These are phyloP conservation scores for Nibea albiflora DNA, from an alignment of 2,113 vertebrate genomes.

Conservation along the genomic window DNA sequence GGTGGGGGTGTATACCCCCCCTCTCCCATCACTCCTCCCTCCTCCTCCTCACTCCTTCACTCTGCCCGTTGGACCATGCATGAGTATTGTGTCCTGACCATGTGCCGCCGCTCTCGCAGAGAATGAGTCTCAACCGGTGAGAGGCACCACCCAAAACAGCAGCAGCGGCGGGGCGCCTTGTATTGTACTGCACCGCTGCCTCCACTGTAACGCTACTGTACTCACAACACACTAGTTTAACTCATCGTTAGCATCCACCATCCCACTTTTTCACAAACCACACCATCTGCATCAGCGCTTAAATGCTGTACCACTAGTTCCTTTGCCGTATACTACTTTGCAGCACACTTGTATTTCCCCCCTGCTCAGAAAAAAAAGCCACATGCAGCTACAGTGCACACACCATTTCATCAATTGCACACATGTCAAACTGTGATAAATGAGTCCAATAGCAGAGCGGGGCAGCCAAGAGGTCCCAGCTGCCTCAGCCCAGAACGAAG, in stretches of 20 bases:
- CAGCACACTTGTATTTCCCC: not conserved
- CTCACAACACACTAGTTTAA: conserved; percentile 1
- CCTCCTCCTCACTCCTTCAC: conserved; percentile 15
- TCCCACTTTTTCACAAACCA: conserved; percentile 1
- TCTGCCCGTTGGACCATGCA: conserved; percentile 54
- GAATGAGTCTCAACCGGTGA: conserved; percentile 35
- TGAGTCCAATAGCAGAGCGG: conserved; percentile 43
- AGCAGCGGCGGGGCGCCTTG: conserved; percentile 25
- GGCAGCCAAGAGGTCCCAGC: conserved; percentile 57
- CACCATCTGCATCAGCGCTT: conserved; percentile 17
- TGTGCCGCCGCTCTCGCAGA: conserved; percentile 64
- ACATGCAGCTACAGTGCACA: conserved; percentile 20
- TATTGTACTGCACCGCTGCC: conserved; percentile 23
- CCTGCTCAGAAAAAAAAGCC: not conserved
- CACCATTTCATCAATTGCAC: conserved; percentile 50
- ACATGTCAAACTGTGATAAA: conserved; percentile 65
- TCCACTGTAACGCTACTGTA: conserved; percentile 15
- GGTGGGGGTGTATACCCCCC: conserved; percentile 18
- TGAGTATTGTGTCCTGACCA: conserved; percentile 71
- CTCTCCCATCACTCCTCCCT: conserved; percentile 32
- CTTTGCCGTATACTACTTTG: not conserved
- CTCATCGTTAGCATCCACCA: not conserved
- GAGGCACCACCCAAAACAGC: conserved; percentile 71
- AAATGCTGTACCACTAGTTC: not conserved
- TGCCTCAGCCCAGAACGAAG: conserved; percentile 29